These are phyloP conservation scores for Drosophila mercatorum DNA, from an alignment of 2,888 invertebrate genomes.

Conservation along the genomic window DNA sequence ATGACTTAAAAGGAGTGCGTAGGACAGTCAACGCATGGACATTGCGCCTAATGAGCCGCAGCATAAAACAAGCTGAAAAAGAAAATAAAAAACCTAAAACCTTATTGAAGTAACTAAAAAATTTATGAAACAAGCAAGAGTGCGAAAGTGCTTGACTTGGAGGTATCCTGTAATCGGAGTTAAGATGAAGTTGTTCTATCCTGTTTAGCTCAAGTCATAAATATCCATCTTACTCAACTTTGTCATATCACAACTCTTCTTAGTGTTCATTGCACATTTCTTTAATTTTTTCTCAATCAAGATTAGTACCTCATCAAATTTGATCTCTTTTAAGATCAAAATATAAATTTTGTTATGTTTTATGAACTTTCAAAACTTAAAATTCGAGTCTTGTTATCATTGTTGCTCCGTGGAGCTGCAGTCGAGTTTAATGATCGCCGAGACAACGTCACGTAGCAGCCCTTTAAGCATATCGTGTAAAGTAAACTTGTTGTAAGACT, in stretches of 20 bases:
- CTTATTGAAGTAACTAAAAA: slow-evolving; percentile 5
- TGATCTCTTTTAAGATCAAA: no score
- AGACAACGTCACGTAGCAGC: slow-evolving; percentile 38
- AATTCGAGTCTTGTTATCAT: slow-evolving; percentile 9
- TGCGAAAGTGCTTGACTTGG: not conserved
- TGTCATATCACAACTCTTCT: no score
- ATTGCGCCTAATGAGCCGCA: slow-evolving; percentile 62
- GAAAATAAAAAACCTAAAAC: slow-evolving; percentile 1
- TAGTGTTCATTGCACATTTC: no score
- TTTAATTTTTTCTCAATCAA: no score
- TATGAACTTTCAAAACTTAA: not conserved
- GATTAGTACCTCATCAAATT: not conserved
- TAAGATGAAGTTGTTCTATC: not conserved
- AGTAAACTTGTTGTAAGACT: slow-evolving; percentile 47
- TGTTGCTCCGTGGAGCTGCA: not conserved
- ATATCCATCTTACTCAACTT: no score
- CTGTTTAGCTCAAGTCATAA: no score
- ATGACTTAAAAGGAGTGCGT: slow-evolving; percentile 71
- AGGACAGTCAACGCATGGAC: slow-evolving; percentile 68
- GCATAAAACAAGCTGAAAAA: slow-evolving; percentile 15
- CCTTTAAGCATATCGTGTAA: slow-evolving; percentile 28
- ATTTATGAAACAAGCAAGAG: slow-evolving; percentile 9
- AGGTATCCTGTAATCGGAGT: not conserved
- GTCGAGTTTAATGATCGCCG: slow-evolving; percentile 8
- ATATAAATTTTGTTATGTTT: not conserved